Conservation (phyloP, 2,797 vertebrate species). For the Pangasius sanitwongsei region DNA sequence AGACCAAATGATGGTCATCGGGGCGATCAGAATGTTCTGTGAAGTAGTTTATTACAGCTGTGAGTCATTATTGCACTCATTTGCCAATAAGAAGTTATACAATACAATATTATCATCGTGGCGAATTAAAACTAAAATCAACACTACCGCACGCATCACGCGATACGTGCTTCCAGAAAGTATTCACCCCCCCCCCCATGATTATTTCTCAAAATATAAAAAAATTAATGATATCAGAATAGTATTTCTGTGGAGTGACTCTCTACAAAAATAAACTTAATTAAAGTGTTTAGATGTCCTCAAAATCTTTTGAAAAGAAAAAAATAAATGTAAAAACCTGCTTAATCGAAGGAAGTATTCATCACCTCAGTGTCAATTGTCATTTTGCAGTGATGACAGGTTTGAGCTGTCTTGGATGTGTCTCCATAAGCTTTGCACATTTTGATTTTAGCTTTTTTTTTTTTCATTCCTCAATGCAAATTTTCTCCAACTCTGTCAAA, state of each 20-base stretch:
- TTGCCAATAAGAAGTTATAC: background rate
- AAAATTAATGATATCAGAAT: background rate
- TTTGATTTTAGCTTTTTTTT: background rate
- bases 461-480: background rate
- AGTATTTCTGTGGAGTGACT: background rate
- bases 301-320: background rate
- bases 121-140: background rate
- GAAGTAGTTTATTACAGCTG: conserved; percentile 5
- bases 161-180: background rate
- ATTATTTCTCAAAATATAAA: background rate
- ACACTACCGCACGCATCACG: no score
- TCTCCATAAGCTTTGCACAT: background rate
- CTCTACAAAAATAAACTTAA: background rate
- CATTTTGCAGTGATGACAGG: background rate
- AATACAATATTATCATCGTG: background rate
- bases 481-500: background rate
- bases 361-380: background rate
- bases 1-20: conserved; percentile 67
- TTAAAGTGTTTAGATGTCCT: background rate
- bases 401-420: background rate
- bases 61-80: background rate
- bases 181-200: background rate
- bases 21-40: conserved; percentile 64
- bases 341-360: background rate
- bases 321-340: background rate